Evolutionary conservation across 1,140 invertebrate species (phyloP).

Genomic region (Trichonephila inaurata): DNA sequence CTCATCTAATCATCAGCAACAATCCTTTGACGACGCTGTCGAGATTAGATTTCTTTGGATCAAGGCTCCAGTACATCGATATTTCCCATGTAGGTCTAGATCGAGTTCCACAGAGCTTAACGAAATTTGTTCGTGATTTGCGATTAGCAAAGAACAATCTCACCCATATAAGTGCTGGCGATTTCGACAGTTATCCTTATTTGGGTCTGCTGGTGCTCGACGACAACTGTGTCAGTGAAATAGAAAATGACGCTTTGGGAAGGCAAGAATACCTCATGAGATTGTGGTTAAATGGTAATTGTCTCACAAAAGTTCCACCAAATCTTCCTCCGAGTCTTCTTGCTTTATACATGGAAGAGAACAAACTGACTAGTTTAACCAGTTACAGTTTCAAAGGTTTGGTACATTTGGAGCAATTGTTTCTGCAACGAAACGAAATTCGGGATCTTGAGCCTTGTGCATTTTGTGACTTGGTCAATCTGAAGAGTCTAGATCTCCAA

Average conservation of each 20-base stretch:
- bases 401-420: slow-evolving; percentile 86
- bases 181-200: slow-evolving; percentile 93
- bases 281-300: slow-evolving; percentile 90
- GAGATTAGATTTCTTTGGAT: slow-evolving; percentile 83
- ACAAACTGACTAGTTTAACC: slow-evolving; percentile 85
- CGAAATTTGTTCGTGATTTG: slow-evolving; percentile 90
- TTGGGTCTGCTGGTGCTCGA: slow-evolving; percentile 90
- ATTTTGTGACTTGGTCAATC: slow-evolving; percentile 84
- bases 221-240: slow-evolving; percentile 87
- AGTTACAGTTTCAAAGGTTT: slow-evolving; percentile 87
- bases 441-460: slow-evolving; percentile 85
- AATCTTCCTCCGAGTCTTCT: slow-evolving; percentile 85
- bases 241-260: slow-evolving; percentile 93
- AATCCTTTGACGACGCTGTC: slow-evolving; percentile 79
- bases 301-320: slow-evolving; percentile 85
- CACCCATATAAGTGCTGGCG: slow-evolving; percentile 88
- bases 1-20: slow-evolving; percentile 86
- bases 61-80: slow-evolving; percentile 89
- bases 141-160: slow-evolving; percentile 89
- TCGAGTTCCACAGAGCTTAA: slow-evolving; percentile 90
- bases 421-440: slow-evolving; percentile 86
- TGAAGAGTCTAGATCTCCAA: slow-evolving; percentile 83
- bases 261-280: slow-evolving; percentile 89
- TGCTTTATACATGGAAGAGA: slow-evolving; percentile 85
- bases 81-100: slow-evolving; percentile 88